Evolutionary conservation across 2,888 invertebrate genomes (phyloP).

Genomic region (Sthenelais limicola): DNA sequence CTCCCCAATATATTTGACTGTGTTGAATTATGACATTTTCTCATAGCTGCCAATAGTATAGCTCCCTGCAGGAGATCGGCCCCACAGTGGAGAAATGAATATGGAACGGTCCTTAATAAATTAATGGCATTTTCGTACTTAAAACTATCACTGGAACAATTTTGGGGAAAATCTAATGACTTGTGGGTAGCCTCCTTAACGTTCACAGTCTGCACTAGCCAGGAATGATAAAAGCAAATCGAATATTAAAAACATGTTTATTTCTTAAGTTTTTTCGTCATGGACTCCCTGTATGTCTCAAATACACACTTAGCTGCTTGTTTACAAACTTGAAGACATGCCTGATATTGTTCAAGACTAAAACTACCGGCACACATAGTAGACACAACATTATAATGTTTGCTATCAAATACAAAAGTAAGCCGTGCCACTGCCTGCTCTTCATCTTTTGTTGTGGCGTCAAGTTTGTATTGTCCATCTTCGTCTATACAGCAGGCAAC

Average conservation of each 20-base stretch:
- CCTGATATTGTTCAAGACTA: slow-evolving; percentile 61
- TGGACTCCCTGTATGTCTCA: slow-evolving; percentile 61
- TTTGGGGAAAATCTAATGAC: too few species aligned
- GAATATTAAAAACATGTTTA: background rate
- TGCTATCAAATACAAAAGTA: slow-evolving; percentile 66
- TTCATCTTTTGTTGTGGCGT: slow-evolving; percentile 76
- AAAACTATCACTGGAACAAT: too few species aligned
- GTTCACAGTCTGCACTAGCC: too few species aligned
- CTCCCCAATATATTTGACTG: too few species aligned
- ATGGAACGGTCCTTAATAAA: too few species aligned
- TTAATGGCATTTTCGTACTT: too few species aligned
- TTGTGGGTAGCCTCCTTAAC: too few species aligned
- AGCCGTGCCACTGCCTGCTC: slow-evolving; percentile 60
- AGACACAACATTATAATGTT: slow-evolving; percentile 58
- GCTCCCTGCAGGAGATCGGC: too few species aligned
- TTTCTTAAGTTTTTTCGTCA: slow-evolving; percentile 55
- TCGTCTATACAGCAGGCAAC: slow-evolving; percentile 80
- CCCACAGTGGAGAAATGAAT: too few species aligned
- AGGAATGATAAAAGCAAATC: background rate
- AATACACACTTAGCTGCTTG: slow-evolving; percentile 60
- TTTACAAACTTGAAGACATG: slow-evolving; percentile 55
- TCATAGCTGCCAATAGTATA: too few species aligned
- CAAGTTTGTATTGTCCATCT: slow-evolving; percentile 77
- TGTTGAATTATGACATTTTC: too few species aligned
- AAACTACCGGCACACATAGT: slow-evolving; percentile 59